Evolutionary conservation across 1,140 invertebrate species (phyloP).

Genomic region (Agrypnia vestita): DNA sequence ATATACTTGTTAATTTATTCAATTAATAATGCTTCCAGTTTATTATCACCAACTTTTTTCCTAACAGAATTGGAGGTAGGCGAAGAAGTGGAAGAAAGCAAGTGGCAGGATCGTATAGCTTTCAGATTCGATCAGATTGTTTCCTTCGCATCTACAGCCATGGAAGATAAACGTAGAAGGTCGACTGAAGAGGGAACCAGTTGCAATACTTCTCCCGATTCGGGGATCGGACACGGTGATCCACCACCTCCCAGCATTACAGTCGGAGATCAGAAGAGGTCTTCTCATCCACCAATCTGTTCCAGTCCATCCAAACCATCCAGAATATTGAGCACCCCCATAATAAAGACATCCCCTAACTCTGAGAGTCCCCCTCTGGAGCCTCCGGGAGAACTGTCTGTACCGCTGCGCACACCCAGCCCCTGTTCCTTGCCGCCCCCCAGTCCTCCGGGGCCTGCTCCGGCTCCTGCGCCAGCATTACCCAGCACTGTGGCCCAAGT

Average conservation of each 20-base stretch:
- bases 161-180: constrained; percentile 83
- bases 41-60: constrained; percentile 31
- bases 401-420: constrained; percentile 77
- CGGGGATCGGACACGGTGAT: constrained; percentile 82
- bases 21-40: constrained; percentile 19
- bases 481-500: constrained; percentile 67
- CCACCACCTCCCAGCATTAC: constrained; percentile 63
- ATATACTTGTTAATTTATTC: constrained; percentile 13
- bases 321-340: constrained; percentile 67
- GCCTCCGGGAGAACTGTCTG: constrained; percentile 63
- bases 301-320: constrained; percentile 64
- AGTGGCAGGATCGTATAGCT: constrained; percentile 90
- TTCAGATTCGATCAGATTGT: constrained; percentile 90
- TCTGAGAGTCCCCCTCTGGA: constrained; percentile 65
- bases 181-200: constrained; percentile 81
- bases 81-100: constrained; percentile 77
- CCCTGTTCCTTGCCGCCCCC: constrained; percentile 66
- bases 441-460: constrained; percentile 60
- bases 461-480: constrained; percentile 51
- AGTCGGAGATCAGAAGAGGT: constrained; percentile 42
- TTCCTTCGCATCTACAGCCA: constrained; percentile 88
- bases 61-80: constrained; percentile 71
- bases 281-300: constrained; percentile 45
- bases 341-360: constrained; percentile 62
- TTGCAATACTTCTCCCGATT: constrained; percentile 85